phyloP scores from a whole-genome alignment of 1,140 invertebrate genomes.

The Euura lappo region DNA sequence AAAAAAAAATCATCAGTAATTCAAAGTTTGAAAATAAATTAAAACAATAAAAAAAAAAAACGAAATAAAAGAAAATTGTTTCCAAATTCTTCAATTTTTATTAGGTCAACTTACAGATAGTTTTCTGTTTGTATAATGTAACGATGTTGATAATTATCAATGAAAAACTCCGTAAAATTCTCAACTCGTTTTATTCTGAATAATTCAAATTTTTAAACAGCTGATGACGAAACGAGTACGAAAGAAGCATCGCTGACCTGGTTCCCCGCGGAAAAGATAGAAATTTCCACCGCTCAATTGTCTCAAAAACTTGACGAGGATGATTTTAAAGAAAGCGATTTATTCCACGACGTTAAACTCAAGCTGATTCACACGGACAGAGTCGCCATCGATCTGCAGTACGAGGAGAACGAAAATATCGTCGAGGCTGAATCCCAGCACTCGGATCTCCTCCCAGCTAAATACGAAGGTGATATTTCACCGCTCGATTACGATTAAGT shows the following conservation, averaged over 20 bases:
- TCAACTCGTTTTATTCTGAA: no score
- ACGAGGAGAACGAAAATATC: conserved; percentile 52
- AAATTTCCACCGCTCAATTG: conserved; percentile 29
- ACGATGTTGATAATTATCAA: no score
- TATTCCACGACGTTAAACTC: conserved; percentile 56
- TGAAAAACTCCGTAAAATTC: no score
- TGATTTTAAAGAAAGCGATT: conserved; percentile 30
- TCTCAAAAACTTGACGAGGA: conserved; percentile 22
- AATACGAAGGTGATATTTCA: conserved; percentile 71
- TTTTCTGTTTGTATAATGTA: no score
- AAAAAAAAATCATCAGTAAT: no score
- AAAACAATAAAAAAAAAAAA: no score
- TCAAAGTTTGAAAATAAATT: no score
- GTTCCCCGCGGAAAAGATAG: conserved; percentile 42
- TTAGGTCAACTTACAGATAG: no score
- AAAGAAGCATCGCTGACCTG: conserved; percentile 31
- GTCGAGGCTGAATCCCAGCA: conserved; percentile 69
- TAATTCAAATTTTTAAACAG: no score
- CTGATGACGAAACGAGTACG: no score
- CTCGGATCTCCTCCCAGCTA: conserved; percentile 73
- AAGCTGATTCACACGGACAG: conserved; percentile 57
- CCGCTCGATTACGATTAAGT: not conserved
- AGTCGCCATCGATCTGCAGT: conserved; percentile 47
- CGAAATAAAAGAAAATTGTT: no score
- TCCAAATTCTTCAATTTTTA: no score